Conservation (phyloP, 2,797 vertebrate genomes). For the Characodon lateralis region DNA sequence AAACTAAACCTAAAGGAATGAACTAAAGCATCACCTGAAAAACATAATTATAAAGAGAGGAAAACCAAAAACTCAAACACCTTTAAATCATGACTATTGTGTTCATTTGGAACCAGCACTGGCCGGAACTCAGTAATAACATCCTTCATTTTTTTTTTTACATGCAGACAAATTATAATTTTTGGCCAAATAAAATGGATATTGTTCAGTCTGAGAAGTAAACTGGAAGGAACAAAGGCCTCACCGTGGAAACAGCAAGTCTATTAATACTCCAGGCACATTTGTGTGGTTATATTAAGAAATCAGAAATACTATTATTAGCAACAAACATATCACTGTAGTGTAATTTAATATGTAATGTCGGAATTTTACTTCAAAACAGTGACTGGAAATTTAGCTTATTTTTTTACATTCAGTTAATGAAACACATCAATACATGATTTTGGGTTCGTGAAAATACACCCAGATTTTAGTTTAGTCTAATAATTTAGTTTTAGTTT, state of each 20-base stretch:
- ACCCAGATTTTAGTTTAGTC: background rate
- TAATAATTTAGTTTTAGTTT: too few relatives aligned
- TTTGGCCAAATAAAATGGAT: constrained; percentile 39
- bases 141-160: constrained; percentile 30
- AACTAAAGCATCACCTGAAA: too few relatives aligned
- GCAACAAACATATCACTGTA: background rate
- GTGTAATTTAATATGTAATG: background rate
- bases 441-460: background rate
- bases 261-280: constrained; percentile 31
- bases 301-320: constrained; percentile 20
- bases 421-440: background rate
- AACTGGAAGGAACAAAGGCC: constrained; percentile 20
- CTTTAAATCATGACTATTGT: background rate
- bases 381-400: background rate
- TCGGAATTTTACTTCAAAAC: background rate
- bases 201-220: constrained; percentile 25
- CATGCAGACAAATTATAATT: constrained; percentile 6
- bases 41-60: too few relatives aligned
- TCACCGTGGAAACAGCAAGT: constrained; percentile 64
- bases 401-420: background rate
- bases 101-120: constrained; percentile 59
- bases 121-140: constrained; percentile 46
- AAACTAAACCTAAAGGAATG: too few relatives aligned
- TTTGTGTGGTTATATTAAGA: constrained; percentile 57
- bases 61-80: too few relatives aligned